Conservation (phyloP, 2,113 vertebrate genomes). For the Oncorhynchus kisutch region DNA sequence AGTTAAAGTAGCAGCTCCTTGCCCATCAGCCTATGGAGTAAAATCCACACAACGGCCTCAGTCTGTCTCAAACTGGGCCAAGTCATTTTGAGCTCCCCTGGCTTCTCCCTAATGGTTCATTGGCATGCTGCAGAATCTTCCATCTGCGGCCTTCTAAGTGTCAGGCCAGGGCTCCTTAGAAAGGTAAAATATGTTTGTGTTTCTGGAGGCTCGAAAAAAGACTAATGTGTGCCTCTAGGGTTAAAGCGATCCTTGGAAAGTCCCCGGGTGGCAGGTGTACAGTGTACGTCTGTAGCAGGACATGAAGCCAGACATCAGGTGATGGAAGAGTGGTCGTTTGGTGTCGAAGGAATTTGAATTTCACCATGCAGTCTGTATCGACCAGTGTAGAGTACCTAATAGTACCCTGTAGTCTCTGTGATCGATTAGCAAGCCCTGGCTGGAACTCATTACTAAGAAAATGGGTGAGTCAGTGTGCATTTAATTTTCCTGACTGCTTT, state of each 20-base stretch:
- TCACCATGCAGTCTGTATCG: background rate
- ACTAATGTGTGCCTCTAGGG: constrained; percentile 8
- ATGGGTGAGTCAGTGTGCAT: background rate
- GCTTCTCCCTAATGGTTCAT: constrained; percentile 5
- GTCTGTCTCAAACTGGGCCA: background rate
- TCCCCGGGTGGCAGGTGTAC: constrained; percentile 11
- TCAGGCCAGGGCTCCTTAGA: constrained; percentile 6
- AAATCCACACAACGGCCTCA: background rate
- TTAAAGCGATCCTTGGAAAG: constrained; percentile 11
- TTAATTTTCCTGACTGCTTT: background rate
- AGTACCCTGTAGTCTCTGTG: background rate
- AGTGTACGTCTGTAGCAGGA: background rate
- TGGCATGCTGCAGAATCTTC: constrained; percentile 23
- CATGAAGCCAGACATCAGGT: background rate
- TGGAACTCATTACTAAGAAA: background rate
- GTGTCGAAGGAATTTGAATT: background rate
- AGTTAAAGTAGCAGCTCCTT: background rate
- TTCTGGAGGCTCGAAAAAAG: constrained; percentile 20
- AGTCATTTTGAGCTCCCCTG: background rate
- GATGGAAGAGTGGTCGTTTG: background rate
- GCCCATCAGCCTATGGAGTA: background rate
- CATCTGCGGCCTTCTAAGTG: constrained; percentile 21
- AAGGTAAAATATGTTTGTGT: constrained; percentile 21
- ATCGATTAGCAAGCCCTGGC: background rate
- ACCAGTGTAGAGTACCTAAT: background rate